phyloP scores from a whole-genome alignment of 2,797 vertebrate genomes.

The Pangasius larnaudii region DNA sequence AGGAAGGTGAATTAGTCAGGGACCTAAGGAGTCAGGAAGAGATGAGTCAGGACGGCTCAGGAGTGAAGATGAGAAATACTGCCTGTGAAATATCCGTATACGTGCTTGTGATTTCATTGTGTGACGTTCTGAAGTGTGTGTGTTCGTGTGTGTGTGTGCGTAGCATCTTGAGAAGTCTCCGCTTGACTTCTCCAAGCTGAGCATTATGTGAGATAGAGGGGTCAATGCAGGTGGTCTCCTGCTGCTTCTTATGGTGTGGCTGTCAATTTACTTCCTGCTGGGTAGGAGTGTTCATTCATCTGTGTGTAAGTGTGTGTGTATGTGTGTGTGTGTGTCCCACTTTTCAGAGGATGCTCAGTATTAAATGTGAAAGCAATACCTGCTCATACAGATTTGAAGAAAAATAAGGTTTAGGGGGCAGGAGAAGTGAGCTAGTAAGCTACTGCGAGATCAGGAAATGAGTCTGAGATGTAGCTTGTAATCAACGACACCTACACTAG shows the following conservation, averaged over 20 bases:
- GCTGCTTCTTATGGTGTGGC: constrained; percentile 53
- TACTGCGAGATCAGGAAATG: not conserved
- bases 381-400: not conserved
- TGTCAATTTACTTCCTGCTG: constrained; percentile 59
- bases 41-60: constrained; percentile 42
- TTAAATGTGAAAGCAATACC: constrained; percentile 2
- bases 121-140: constrained; percentile 20
- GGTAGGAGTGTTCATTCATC: constrained; percentile 34
- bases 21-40: constrained; percentile 9
- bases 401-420: not conserved
- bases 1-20: constrained; percentile 62
- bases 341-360: constrained; percentile 2
- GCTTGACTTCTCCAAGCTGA: constrained; percentile 61
- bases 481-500: not conserved
- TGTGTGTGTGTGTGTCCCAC: not conserved
- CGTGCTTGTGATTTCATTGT: not conserved
- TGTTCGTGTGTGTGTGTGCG: not conserved
- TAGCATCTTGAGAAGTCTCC: constrained; percentile 31
- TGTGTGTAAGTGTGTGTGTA: constrained; percentile 16
- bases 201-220: constrained; percentile 53
- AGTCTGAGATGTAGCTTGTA: not conserved
- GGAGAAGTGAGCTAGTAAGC: not conserved
- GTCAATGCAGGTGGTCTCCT: constrained; percentile 59
- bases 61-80: constrained; percentile 63
- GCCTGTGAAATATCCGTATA: constrained; percentile 50